Evolutionary conservation across 2,888 invertebrate genomes (phyloP), one percentile per base, ranked within the genome.

Genomic region (Autographa pulchrina): DNA sequence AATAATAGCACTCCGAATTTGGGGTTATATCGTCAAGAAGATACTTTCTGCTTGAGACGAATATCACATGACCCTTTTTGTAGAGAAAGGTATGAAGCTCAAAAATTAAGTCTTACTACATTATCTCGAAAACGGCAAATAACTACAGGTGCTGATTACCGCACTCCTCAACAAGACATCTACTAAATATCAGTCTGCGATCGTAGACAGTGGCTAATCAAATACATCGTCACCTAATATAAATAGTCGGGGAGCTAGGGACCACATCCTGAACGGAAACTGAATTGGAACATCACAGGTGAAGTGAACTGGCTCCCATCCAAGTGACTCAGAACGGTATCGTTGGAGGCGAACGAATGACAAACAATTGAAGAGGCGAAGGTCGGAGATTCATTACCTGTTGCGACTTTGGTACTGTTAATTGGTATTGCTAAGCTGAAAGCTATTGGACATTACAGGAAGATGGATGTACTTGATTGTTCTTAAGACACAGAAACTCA

Each of bases 251-350:
- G 71, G 76, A 83, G 82, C 81, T 81, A 79, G 77, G 72, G 82
- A 86, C 86, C 87, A 89, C 92, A 93, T 93, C 93, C 93, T 92
- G 90, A 91, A 86, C 93, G 94, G 94, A 93, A 93, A 89, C 91
- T 80, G 88, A 84, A 84, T 84, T 84, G 84, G 84, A 83, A 84
- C 84, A 84, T 84, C 91, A 89, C 94, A 95, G 95, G 95, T 95
- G 94, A 93, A 89, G 75, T 77, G 82, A 74, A 79, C 91, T 94
- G 94, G 94, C 90, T 72, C 38, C 2, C 54, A 62, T 92, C 94
- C 93, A 93, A 91, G 80, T 90, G 89, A 91, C 88, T 91, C 90
- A 90, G 84, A 58, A 65, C 70, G 76, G 69, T 81, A 71, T 70
- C 72, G 80, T 74, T 82, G 81, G 79, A 77, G 84, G 74, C 83